These are phyloP conservation scores for Eulemur albifrons DNA, from an alignment of 2,797 vertebrate genomes.

Conservation along the genomic window DNA sequence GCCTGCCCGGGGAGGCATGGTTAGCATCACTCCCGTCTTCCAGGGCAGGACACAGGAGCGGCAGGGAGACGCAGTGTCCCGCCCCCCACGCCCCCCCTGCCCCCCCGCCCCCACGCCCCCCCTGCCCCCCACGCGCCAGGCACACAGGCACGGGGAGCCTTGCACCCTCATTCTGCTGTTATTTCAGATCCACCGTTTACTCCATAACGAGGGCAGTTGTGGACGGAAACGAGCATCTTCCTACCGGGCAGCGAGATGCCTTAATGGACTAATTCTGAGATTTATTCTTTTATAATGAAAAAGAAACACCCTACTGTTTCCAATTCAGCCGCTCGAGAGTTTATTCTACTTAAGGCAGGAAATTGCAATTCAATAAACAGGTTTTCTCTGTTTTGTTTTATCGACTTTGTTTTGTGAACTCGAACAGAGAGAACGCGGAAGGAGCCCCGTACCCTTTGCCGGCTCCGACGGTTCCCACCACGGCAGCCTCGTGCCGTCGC, in stretches of 20 bases:
- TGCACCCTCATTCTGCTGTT: rapidly evolving
- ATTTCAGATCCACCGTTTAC: rapidly evolving
- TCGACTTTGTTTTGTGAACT: background rate
- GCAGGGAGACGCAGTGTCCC: too few relatives aligned
- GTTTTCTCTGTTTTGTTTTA: background rate
- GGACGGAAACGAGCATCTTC: background rate
- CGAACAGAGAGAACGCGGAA: rapidly evolving
- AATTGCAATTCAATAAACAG: rapidly evolving
- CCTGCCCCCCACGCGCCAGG: background rate
- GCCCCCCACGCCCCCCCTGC: too few relatives aligned
- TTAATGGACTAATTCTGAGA: rapidly evolving
- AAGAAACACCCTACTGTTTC: background rate
- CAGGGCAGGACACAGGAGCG: too few relatives aligned
- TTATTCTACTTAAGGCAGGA: background rate
- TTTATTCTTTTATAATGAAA: background rate
- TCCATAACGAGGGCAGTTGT: background rate
- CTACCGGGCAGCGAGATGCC: rapidly evolving
- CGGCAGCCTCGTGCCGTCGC: too few relatives aligned
- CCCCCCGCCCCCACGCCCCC: too few relatives aligned
- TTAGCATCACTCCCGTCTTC: background rate
- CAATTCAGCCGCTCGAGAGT: background rate
- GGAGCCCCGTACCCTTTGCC: rapidly evolving
- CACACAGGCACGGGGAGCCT: background rate
- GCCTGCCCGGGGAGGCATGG: rapidly evolving
- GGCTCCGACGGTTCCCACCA: too few relatives aligned